These are phyloP conservation scores for Sinodicranocentrus sp. DNA, from an alignment of 2,888 invertebrate species.

Conservation along the genomic window DNA sequence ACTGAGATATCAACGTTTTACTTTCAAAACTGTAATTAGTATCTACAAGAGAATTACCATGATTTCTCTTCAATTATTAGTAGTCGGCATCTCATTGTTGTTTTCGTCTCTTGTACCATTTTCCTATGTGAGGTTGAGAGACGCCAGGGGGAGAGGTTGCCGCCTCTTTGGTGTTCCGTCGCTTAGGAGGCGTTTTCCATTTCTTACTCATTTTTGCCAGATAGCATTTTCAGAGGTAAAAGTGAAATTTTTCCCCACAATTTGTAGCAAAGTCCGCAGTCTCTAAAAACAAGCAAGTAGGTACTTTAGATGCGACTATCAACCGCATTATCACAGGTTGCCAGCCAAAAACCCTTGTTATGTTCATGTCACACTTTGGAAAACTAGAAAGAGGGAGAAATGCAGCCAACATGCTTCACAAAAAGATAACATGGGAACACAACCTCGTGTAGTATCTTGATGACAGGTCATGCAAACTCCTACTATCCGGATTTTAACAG, in stretches of 20 bases:
- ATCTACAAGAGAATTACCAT: constrained; percentile 60
- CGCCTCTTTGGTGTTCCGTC: constrained; percentile 63
- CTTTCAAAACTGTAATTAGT: constrained; percentile 57
- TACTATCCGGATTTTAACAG: too few species aligned
- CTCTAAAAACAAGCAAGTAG: neutral
- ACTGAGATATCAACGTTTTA: constrained; percentile 20
- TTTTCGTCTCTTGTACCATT: constrained; percentile 10
- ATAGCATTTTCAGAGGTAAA: neutral
- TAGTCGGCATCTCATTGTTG: constrained; percentile 44
- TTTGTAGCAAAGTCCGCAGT: constrained; percentile 20
- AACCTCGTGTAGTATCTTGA: too few species aligned
- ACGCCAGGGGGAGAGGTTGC: constrained; percentile 53
- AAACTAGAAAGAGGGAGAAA: too few species aligned
- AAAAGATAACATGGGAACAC: too few species aligned
- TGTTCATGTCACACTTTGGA: too few species aligned
- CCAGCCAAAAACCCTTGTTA: constrained; percentile 56
- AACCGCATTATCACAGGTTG: constrained; percentile 21
- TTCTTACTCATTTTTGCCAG: constrained; percentile 20
- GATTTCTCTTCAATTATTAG: constrained; percentile 60
- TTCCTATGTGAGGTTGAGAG: constrained; percentile 18
- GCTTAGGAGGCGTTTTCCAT: constrained; percentile 41
- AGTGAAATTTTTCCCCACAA: constrained; percentile 9
- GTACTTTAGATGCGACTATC: constrained; percentile 23
- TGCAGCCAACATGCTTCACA: too few species aligned
- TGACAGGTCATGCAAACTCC: too few species aligned